Conservation (phyloP, 2,797 vertebrate species). For the Ispidina picta region DNA sequence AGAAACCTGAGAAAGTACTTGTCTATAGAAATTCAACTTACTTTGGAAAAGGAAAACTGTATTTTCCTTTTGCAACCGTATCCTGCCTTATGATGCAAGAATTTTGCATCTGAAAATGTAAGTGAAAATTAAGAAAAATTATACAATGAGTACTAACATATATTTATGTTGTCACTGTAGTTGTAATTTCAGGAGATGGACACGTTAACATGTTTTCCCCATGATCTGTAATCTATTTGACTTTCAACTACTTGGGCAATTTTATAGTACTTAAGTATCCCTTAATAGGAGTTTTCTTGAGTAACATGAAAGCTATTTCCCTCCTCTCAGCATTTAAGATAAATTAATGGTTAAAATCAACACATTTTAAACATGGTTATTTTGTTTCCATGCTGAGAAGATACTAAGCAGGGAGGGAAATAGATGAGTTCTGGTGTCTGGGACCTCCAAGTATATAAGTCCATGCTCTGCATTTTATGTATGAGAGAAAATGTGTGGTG, state of each 20-base stretch:
- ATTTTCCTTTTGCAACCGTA: not conserved
- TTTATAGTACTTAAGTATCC: not conserved
- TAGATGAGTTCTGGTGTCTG: not conserved
- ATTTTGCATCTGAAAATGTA: not conserved
- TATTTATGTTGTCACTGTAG: not conserved
- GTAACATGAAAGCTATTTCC: not conserved
- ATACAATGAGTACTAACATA: not conserved
- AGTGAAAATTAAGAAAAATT: not conserved
- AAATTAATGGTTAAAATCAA: not conserved
- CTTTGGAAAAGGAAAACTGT: not conserved
- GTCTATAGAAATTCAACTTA: not conserved
- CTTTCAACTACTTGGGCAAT: not conserved
- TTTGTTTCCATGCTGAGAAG: not conserved
- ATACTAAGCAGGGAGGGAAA: not conserved
- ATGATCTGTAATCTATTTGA: not conserved
- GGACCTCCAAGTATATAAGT: not conserved
- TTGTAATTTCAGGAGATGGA: not conserved
- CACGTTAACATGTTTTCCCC: not conserved
- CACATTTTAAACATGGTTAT: not conserved
- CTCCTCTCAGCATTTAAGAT: not conserved
- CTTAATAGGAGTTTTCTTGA: not conserved
- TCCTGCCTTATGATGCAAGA: not conserved
- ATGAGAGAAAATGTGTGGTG: fast-evolving
- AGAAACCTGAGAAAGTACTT: not conserved
- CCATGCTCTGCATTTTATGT: not conserved